Evolutionary conservation across 2,888 invertebrate genomes (phyloP), one percentile per base, ranked within the genome.

Genomic region (Melipona bicolor): DNA sequence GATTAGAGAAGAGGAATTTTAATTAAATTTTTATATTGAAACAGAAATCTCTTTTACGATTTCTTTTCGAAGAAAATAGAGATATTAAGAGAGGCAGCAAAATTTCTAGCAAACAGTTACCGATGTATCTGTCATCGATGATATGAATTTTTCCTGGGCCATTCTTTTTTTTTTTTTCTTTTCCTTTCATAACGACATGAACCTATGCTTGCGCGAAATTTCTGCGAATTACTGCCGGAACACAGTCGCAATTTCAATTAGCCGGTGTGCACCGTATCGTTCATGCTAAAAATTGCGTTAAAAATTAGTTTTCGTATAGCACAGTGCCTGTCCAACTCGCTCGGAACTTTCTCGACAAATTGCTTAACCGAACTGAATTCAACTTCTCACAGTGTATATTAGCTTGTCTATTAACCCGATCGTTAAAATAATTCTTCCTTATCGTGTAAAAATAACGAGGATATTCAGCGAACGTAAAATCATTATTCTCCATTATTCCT

Each of bases 261-360:
- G 32, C 21, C 19, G 4, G 43, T 13, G 32, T 13, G 17, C 4
- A 21, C 5, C 43, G 19, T 69, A 77, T 77, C 69, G 61, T 61
- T 19, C 32, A 50, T 11, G 24, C 9, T 52, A 69, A 69, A 65
- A 74, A 74, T 65, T 50, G 3, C 62, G 52, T 70, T 54, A 62
- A 62, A 70, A 62, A 70, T 27, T 52, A 64, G n/a, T 68, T 52
- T 54, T 54, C 32, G 2, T 43, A 24, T 43, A 54, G 54, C 36
- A 43, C 54, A 17, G 11, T 17, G 11, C 59, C 3, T 17, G 15
- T n/a, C 15, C 17, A 49, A 21, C 59, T 62, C 50, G 36, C 21
- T 36, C 9, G 36, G 27, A 64, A 52, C 27, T 77, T 69, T 43
- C 19, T 4, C 24, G 21, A 3, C 4, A 70, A 64, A 36, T 21